Evolutionary conservation across 2,113 vertebrate genomes (phyloP), one percentile per base, ranked within the genome.

Genomic region (Origma solitaria): DNA sequence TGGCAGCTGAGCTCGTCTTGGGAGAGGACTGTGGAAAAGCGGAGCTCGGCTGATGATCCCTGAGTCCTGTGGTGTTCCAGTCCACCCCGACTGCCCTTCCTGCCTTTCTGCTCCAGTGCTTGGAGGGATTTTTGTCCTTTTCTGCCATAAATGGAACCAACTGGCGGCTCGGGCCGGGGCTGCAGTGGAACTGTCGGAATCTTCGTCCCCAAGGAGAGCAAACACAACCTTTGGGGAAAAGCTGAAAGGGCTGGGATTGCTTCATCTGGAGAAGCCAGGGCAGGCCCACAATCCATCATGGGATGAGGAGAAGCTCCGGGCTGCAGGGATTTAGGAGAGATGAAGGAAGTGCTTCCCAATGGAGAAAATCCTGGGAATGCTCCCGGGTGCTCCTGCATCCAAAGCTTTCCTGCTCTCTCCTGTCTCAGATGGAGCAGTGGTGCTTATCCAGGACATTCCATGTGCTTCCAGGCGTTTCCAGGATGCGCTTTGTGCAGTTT

Each of bases 361-460:
- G 60, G 51, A 35, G 61, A 30, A 66, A 33, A 45, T 15, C 1
- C 10, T 15, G 3, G 24, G 38, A 33, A 4, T 5, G 11, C 37
- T 58, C n/a, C n/a, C n/a, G n/a, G 1, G 0, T 47, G 2, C 24
- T 40, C 13, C 61, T 4, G 0, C 13, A 11, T 7, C 30, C 15
- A 7, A 61, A 85, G 50, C 75, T 69, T 54, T 28, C 50, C 56
- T 19, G 58, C 6, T n/a, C n/a, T n/a, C 1, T 19, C 38, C 10
- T 0, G 0, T 10, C 45, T 24, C 8, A 30, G 4, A 21, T 4
- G 5, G 64, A 35, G 82, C 8, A 33, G 30, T 6, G 45, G 10
- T 31, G 64, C 53, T 78, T n/a, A 7, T 37, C 49, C 30, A 9
- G 24, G 45, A 72, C 33, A 6, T 3, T 11, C 19, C 42, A 3